Evolutionary conservation across 2,113 vertebrate genomes (phyloP).

Genomic region (Thamnaconus septentrionalis): DNA sequence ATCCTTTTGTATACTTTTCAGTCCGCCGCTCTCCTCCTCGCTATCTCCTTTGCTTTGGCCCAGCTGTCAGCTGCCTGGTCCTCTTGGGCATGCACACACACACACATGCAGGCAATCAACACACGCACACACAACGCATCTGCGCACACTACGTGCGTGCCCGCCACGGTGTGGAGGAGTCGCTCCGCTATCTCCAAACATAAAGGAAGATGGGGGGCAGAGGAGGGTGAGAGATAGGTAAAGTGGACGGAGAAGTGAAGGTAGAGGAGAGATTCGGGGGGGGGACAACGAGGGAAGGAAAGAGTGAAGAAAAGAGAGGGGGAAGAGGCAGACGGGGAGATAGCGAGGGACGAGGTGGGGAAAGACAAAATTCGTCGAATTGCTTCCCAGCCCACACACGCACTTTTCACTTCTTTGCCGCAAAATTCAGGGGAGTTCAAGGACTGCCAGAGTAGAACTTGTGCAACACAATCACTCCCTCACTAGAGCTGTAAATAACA

Average conservation of each 20-base stretch:
- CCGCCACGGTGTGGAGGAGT: conserved; percentile 80
- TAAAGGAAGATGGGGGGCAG: conserved; percentile 78
- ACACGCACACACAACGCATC: conserved; percentile 70
- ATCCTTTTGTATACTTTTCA: conserved; percentile 44
- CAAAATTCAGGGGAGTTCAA: conserved; percentile 62
- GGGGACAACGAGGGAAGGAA: conserved; percentile 41
- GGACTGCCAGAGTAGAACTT: conserved; percentile 58
- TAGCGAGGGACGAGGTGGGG: conserved; percentile 58
- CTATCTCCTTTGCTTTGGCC: conserved; percentile 67
- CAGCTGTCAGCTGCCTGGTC: conserved; percentile 77
- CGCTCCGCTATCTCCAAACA: conserved; percentile 76
- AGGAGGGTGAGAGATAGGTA: conserved; percentile 61
- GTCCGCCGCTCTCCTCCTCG: conserved; percentile 31
- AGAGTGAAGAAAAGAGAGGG: conserved; percentile 14
- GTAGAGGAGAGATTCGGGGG: conserved; percentile 1
- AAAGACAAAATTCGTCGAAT: conserved; percentile 60
- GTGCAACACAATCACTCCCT: conserved; percentile 57
- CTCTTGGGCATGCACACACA: conserved; percentile 53
- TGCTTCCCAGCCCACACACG: conserved; percentile 63
- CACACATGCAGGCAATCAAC: conserved; percentile 4
- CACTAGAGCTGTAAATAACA: conserved; percentile 62
- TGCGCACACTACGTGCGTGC: conserved; percentile 79
- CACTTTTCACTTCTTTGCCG: conserved; percentile 57
- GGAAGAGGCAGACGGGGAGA: conserved; percentile 46
- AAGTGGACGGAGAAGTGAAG: conserved; percentile 54